Base-by-base conservation (phyloP, 2,797 vertebrate genomes). In the Pteronotus mesoamericanus region DNA sequence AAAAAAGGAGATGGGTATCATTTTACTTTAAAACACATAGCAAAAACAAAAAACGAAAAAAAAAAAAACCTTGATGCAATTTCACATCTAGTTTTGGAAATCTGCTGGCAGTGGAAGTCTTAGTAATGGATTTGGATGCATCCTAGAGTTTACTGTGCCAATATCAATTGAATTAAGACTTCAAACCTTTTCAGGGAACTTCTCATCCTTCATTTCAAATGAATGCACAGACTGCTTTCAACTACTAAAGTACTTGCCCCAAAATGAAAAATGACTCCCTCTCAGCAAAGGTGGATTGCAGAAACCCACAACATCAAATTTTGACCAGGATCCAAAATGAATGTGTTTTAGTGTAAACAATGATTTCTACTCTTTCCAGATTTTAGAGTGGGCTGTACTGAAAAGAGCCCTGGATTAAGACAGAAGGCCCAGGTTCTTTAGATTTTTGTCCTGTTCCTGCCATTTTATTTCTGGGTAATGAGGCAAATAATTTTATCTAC, bases 91-190 rank as follows among this genome's bases (percentile, higher is more conserved):
- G 55, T 80, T 95, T 94, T 93, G 91, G 93, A 97, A 79, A 94
- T 92, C 88, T 88, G 74, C 82, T 94, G 96, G 95, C 97, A 89
- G 48, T 5, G 75, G 57, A 75, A 95, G 69, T 72, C 86, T 94
- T 86, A 37, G 39, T 97, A 96, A 97, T 97, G 96, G 89, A 97
- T 96, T 96, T 97, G 96, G 96, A 97, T 91, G 94, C 92, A 37
- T 79, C 74, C 88, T 77, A 37, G 83, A 91, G 71, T 93, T 94
- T 69, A 84, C 37, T 74, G 91, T 97, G 97, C 97, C 97, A 98
- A 95, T 91, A 91, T 77, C 96, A 97, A 98, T 97, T 96, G 97
- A 98, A 97, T 98, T 97, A 97, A 96, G 95, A 48, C 91, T 96
- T 96, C 79, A 77, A 71, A 96, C 95, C 93, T 97, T 97, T 96